These are phyloP conservation scores for Uromys caudimaculatus DNA, from an alignment of 2,797 vertebrate species.

Conservation along the genomic window DNA sequence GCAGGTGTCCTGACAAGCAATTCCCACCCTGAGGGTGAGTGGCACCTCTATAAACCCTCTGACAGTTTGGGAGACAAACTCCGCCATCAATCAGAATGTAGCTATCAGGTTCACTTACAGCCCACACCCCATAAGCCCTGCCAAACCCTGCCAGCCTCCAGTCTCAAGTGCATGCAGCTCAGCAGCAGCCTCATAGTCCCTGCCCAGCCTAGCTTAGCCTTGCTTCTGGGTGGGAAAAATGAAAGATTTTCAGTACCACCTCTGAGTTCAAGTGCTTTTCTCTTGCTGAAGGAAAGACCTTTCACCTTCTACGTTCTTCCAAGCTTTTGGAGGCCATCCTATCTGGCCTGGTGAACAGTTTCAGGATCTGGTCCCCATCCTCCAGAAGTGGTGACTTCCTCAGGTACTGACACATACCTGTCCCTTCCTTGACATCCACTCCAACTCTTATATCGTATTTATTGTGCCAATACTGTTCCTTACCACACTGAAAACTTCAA, in stretches of 20 bases:
- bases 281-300: background rate
- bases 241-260: background rate
- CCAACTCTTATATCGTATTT: background rate
- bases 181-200: constrained; percentile 62
- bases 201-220: constrained; percentile 27
- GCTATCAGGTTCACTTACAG: constrained; percentile 96
- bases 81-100: constrained; percentile 93
- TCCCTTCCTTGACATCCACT: background rate
- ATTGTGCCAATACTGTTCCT: background rate
- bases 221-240: background rate
- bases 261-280: background rate
- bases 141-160: constrained; percentile 62
- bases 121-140: constrained; percentile 62
- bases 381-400: background rate
- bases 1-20: constrained; percentile 90
- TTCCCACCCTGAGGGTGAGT: constrained; percentile 90
- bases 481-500: background rate
- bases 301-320: background rate
- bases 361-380: background rate
- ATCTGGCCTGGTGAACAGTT: background rate
- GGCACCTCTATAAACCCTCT: constrained; percentile 98
- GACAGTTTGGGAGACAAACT: constrained; percentile 98
- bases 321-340: background rate
- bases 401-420: background rate
- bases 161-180: constrained; percentile 79